phyloP scores from a whole-genome alignment of 2,888 invertebrate genomes.

The Oasisia sp. region DNA sequence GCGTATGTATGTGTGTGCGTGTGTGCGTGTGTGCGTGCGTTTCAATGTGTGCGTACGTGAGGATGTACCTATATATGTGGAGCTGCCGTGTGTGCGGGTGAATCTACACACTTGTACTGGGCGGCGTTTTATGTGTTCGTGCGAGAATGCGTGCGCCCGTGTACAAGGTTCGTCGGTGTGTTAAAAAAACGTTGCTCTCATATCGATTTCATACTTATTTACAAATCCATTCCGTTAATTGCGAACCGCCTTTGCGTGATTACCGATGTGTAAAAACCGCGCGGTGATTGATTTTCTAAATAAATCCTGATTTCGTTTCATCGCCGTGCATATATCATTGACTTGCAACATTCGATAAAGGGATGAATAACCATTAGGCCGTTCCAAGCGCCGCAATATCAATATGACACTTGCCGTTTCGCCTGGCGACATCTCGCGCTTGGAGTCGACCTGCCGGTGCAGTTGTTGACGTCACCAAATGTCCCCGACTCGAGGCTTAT shows the following conservation, averaged over 20 bases:
- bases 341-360: not conserved
- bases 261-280: not conserved
- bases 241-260: not conserved
- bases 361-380: not conserved
- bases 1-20: not conserved
- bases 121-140: not conserved
- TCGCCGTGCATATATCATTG: not conserved
- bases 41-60: not conserved
- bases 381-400: not conserved
- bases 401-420: not conserved
- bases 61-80: too few relatives aligned
- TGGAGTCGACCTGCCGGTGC: not conserved
- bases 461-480: not conserved
- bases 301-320: not conserved
- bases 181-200: not conserved
- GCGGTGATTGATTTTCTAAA: not conserved
- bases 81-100: too few relatives aligned
- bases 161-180: not conserved
- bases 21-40: not conserved
- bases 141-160: not conserved
- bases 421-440: not conserved
- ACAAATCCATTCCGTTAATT: slow-evolving; percentile 8
- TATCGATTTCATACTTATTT: not conserved
- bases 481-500: not conserved
- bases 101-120: too few relatives aligned